Base-by-base conservation (phyloP, 2,888 invertebrate species). In the Acleris literana region DNA sequence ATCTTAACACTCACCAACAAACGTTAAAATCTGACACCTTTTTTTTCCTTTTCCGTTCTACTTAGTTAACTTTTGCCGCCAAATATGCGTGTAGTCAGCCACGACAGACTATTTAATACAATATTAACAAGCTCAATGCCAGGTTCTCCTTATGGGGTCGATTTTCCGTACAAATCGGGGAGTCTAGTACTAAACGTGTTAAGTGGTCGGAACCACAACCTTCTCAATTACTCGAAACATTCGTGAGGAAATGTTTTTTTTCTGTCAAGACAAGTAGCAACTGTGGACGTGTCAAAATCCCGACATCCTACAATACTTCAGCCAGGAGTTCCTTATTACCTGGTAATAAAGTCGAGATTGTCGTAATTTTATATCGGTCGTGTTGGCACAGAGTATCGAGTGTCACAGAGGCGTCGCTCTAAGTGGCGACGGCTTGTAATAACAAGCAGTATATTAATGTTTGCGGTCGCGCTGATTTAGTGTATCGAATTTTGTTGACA, bases 371-470 rank as follows among this genome's bases (percentile, higher is more conserved):
- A 5, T 3, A 17, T 39, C 20, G 18, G 33, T 22, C 9, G 25
- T 57, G 51, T 49, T 39, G n/a, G n/a, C 43, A 43, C 54, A 17
- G 33, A 65, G 83, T 88, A 76, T 90, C 83, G 76, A 74, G 76
- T 90, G 84, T 81, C 88, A 84, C 74, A 85, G 78, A 78, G 76
- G 78, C 81, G 83, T 83, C 79, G 74, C 78, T 71, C 80, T 86
- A 87, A 89, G 90, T 88, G 90, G 83, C 82, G 86, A 86, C 89
- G 84, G 80, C 78, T 86, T 87, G 83, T 84, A 88, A 90, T 80
- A 90, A 90, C 90, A 90, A 81, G 82, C 79, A 80, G 81, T 85
- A 79, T 87, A 85, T 86, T 83, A 84, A 81, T 72, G 76, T 74
- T 69, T 74, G 70, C 69, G 72, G 69, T 71, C 70, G 71, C 69